phyloP scores from a whole-genome alignment of 2,888 invertebrate species.

The Eilema caniola region DNA sequence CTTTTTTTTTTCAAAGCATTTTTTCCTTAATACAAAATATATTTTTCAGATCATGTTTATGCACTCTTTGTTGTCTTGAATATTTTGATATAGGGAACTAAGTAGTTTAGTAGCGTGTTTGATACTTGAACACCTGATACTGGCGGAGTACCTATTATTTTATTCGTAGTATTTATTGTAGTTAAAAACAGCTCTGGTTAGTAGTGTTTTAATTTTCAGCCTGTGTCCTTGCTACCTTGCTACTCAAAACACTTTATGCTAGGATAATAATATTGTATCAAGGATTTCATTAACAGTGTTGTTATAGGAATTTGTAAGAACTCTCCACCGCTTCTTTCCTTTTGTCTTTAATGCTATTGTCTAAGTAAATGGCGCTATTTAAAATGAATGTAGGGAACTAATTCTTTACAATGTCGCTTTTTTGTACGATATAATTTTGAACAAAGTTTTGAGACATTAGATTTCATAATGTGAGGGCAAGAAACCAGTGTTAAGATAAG shows the following conservation, averaged over 20 bases:
- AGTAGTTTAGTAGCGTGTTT: too few species aligned
- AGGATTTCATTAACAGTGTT: slow-evolving; percentile 40
- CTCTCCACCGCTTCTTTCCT: slow-evolving; percentile 22
- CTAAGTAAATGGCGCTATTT: slow-evolving; percentile 30
- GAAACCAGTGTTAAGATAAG: background rate
- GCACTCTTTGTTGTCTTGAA: too few species aligned
- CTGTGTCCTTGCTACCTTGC: too few species aligned
- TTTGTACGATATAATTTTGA: slow-evolving; percentile 17
- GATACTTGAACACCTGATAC: too few species aligned
- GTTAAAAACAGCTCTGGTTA: too few species aligned
- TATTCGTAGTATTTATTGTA: too few species aligned
- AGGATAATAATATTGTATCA: slow-evolving; percentile 33
- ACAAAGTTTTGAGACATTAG: background rate
- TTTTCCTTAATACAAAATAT: background rate
- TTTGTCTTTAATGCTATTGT: slow-evolving; percentile 30
- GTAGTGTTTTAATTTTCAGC: too few species aligned
- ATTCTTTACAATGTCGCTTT: slow-evolving; percentile 20
- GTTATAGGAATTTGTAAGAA: slow-evolving; percentile 41
- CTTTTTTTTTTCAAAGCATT: slow-evolving; percentile 6
- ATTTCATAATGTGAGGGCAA: background rate
- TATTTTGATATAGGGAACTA: too few species aligned
- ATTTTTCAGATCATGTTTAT: background rate
- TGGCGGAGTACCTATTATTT: too few species aligned
- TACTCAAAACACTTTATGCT: slow-evolving; percentile 30
- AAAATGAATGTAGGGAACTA: slow-evolving; percentile 34